These are phyloP conservation scores for Oppia nitens DNA, from an alignment of 1,140 invertebrate species.

Conservation along the genomic window DNA sequence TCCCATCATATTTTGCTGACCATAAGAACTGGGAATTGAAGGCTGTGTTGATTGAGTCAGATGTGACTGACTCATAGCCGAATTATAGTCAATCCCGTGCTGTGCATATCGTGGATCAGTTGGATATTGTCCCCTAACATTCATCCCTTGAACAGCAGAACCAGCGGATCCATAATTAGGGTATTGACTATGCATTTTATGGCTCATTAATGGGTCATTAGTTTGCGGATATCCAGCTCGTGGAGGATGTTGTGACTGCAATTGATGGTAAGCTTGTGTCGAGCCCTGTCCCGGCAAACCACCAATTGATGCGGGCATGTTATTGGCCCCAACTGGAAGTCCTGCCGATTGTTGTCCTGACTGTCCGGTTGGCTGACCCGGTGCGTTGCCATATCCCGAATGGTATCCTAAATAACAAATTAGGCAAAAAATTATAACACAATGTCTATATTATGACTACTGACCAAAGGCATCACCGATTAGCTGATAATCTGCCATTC, in stretches of 20 bases:
- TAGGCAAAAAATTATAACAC: neutral
- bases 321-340: neutral
- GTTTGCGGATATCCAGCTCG: constrained; percentile 4
- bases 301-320: neutral
- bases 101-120: neutral
- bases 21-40: neutral
- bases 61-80: constrained; percentile 8
- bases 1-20: constrained; percentile 4
- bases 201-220: constrained; percentile 7
- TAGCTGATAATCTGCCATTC: constrained; percentile 16
- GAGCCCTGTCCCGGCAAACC: constrained; percentile 1
- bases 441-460: neutral
- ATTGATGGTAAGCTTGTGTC: constrained; percentile 4
- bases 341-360: constrained; percentile 8
- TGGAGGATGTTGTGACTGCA: constrained; percentile 2
- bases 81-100: neutral
- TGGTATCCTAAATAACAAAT: constrained; percentile 13
- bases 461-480: constrained; percentile 15
- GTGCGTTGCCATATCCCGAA: constrained; percentile 5
- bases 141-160: neutral
- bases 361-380: constrained; percentile 2
- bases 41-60: neutral
- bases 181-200: constrained; percentile 6
- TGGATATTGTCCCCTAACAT: constrained; percentile 14
- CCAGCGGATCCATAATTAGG: neutral